A percentile compares a stretch with the other conserved stretches of the same genome.
Evolutionary conservation across 2,797 vertebrate species (phyloP).

Genomic region (Coluber constrictor): DNA sequence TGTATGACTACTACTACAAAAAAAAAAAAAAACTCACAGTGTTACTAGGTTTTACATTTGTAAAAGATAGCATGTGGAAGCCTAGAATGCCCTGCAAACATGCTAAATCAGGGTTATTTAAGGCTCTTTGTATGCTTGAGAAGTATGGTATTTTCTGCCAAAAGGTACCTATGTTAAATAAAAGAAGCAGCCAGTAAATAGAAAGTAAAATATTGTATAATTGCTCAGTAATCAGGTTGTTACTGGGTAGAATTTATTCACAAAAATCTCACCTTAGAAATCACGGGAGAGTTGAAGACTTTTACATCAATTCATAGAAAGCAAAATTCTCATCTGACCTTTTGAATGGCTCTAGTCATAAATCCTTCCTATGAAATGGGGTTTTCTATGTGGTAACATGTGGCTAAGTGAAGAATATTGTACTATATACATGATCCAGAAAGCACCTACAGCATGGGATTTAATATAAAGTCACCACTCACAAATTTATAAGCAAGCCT

Average conservation of each 20-base stretch:
- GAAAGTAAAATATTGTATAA: not conserved
- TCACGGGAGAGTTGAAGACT: not conserved
- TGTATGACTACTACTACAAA: not conserved
- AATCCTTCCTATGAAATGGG: not conserved
- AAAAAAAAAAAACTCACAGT: not conserved
- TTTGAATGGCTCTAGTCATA: not conserved
- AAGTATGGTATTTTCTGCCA: not conserved
- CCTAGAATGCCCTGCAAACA: not conserved
- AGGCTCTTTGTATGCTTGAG: not conserved
- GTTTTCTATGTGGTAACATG: not conserved
- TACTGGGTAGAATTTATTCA: not conserved
- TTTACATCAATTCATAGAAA: not conserved
- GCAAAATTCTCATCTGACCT: conserved; percentile 1
- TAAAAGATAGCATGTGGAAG: not conserved
- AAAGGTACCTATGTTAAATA: not conserved
- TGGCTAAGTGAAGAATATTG: not conserved
- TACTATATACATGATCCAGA: not conserved
- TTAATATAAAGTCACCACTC: conserved; percentile 14
- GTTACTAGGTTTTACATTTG: not conserved
- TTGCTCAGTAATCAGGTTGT: not conserved
- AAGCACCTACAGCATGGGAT: conserved; percentile 10
- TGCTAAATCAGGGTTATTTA: not conserved
- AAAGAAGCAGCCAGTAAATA: not conserved
- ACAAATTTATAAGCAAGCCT: conserved; percentile 1
- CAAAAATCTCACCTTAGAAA: not conserved